These are phyloP conservation scores for Monodelphis domestica DNA, from an alignment of 2,797 vertebrate species.

Conservation along the genomic window DNA sequence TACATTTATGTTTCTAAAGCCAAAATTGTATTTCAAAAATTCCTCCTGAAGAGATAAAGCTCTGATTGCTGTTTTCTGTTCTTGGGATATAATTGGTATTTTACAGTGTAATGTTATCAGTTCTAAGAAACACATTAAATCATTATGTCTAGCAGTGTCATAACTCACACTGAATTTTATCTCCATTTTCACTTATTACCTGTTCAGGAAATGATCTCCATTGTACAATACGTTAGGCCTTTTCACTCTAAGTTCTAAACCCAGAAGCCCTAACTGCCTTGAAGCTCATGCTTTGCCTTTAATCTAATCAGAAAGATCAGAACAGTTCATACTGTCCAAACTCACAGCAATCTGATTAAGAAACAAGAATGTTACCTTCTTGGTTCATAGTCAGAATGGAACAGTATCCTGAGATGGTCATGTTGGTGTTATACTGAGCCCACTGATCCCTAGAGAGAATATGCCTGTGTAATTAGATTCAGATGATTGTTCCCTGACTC, in stretches of 20 bases:
- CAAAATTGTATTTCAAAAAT: constrained; percentile 31
- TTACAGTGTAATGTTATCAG: neutral
- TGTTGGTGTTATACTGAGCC: neutral
- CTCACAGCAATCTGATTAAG: neutral
- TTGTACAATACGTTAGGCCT: neutral
- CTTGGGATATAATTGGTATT: neutral
- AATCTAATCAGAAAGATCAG: neutral
- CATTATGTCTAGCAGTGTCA: neutral
- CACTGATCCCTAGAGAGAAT: neutral
- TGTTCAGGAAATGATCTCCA: constrained; percentile 36
- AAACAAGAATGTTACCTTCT: constrained; percentile 1
- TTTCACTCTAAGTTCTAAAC: constrained; percentile 3
- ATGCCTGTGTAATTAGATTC: constrained; percentile 5
- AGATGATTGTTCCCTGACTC: neutral
- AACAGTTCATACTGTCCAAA: neutral
- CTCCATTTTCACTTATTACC: neutral
- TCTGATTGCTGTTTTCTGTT: constrained; percentile 31
- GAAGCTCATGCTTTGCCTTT: constrained; percentile 5
- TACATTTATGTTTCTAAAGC: neutral
- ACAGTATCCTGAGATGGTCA: neutral
- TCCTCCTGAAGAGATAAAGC: constrained; percentile 11
- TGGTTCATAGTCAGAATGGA: neutral
- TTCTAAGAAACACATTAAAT: constrained; percentile 12
- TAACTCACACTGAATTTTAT: constrained; percentile 19
- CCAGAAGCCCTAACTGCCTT: neutral